Evolutionary conservation across 1,140 invertebrate species (phyloP).

Genomic region (Homalodisca vitripennis): DNA sequence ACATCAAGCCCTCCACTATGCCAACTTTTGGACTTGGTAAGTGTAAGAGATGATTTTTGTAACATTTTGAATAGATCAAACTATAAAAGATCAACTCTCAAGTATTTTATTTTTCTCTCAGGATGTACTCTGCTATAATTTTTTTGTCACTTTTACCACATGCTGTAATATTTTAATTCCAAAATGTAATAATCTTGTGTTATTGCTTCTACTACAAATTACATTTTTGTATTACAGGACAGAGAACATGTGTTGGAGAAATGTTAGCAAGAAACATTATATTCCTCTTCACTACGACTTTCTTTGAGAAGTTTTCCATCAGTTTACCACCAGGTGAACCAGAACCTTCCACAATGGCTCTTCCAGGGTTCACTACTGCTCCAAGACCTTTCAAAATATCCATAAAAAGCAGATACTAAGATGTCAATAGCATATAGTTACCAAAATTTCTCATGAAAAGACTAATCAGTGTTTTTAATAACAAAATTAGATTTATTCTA

Average conservation of each 20-base stretch:
- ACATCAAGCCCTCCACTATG: conserved; percentile 28
- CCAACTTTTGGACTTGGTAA: conserved; percentile 26
- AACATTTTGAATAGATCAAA: too few species aligned
- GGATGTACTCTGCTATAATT: too few species aligned
- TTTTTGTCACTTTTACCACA: too few species aligned
- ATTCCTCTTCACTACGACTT: conserved; percentile 42
- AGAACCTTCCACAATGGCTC: conserved; percentile 33
- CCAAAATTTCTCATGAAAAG: too few species aligned
- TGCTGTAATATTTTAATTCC: too few species aligned
- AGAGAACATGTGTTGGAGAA: conserved; percentile 45
- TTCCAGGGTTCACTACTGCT: conserved; percentile 36
- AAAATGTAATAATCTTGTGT: too few species aligned
- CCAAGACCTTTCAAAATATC: conserved; percentile 37
- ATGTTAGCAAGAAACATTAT: conserved; percentile 42
- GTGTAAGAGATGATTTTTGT: neutral
- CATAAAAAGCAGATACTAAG: conserved; percentile 30
- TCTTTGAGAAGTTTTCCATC: conserved; percentile 41
- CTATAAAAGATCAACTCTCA: too few species aligned
- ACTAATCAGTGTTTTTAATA: too few species aligned
- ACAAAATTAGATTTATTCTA: too few species aligned
- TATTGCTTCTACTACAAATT: too few species aligned
- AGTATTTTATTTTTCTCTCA: too few species aligned
- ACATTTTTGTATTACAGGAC: conserved; percentile 39
- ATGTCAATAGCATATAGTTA: too few species aligned
- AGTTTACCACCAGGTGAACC: conserved; percentile 32